Percentiles rank a stretch among this genome's conserved stretches.
Evolutionary conservation across 2,113 vertebrate species (phyloP).

Genomic region (Lamprotornis superbus): DNA sequence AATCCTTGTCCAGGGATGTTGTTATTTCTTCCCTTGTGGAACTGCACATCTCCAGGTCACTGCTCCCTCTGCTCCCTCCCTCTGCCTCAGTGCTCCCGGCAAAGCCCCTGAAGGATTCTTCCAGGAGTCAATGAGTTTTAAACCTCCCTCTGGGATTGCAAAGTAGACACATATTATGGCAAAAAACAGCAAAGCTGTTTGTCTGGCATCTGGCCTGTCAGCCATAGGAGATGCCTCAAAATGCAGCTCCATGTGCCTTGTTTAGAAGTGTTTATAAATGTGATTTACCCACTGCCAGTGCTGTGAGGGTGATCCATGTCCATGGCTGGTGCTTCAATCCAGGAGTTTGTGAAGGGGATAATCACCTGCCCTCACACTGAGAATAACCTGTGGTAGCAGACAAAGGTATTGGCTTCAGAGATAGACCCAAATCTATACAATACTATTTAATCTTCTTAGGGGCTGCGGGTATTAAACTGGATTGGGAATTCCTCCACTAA

Average conservation of each 20-base stretch:
- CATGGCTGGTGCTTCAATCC: neutral
- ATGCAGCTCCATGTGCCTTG: rapidly evolving
- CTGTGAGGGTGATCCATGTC: rapidly evolving
- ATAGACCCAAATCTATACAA: slow-evolving; percentile 60
- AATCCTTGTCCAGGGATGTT: neutral
- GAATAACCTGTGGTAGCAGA: neutral
- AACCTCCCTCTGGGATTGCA: neutral
- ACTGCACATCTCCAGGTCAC: no score
- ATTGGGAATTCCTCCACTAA: slow-evolving; percentile 77
- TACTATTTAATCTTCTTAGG: slow-evolving; percentile 88
- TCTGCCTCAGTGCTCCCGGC: rapidly evolving
- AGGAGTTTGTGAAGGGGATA: neutral
- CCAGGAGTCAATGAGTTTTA: rapidly evolving
- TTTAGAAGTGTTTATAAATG: neutral
- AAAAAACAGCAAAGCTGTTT: neutral
- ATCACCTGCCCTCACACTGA: neutral
- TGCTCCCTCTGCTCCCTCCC: neutral
- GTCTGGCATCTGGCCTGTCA: neutral
- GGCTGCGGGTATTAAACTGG: slow-evolving; percentile 84
- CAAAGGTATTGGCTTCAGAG: slow-evolving; percentile 25
- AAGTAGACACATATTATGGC: neutral
- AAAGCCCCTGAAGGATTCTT: neutral
- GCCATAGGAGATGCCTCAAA: rapidly evolving
- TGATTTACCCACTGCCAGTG: neutral
- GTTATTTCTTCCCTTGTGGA: no score